These are phyloP conservation scores for Tachystola acroxantha DNA, from an alignment of 2,888 invertebrate genomes.

Conservation along the genomic window DNA sequence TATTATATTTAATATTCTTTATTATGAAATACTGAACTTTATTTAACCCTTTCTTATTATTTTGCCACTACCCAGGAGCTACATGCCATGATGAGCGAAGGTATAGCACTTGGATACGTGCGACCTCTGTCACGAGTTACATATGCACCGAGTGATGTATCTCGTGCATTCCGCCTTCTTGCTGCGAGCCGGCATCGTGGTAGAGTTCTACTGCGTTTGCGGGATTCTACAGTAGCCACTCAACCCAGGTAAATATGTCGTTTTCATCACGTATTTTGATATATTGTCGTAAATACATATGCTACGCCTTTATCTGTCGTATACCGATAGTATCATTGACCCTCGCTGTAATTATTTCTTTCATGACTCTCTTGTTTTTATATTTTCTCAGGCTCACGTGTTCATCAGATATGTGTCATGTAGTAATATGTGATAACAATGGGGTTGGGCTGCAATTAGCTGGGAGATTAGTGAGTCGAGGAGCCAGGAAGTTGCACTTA, in stretches of 20 bases:
- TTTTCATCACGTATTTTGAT: no score
- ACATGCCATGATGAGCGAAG: slow-evolving; percentile 37
- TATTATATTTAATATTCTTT: no score
- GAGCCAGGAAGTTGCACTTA: slow-evolving; percentile 33
- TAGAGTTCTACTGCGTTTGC: slow-evolving; percentile 35
- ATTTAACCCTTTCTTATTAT: no score
- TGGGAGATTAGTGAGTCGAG: slow-evolving; percentile 32
- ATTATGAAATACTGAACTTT: no score
- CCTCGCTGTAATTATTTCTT: no score
- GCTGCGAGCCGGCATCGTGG: slow-evolving; percentile 44
- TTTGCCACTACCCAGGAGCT: no score
- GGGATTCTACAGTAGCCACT: neutral
- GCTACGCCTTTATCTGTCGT: no score
- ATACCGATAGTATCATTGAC: no score
- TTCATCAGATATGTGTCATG: slow-evolving; percentile 13
- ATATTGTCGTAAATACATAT: no score
- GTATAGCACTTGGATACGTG: slow-evolving; percentile 45
- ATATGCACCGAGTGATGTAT: slow-evolving; percentile 29
- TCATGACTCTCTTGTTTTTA: no score
- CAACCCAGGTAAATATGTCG: slow-evolving; percentile 5
- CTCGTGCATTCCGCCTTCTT: slow-evolving; percentile 42
- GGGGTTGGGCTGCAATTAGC: slow-evolving; percentile 29
- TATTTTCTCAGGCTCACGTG: slow-evolving; percentile 17
- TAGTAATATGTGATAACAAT: slow-evolving; percentile 31
- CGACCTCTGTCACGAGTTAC: slow-evolving; percentile 42